Conservation (phyloP, 2,797 vertebrate genomes). For the Prionace glauca region DNA sequence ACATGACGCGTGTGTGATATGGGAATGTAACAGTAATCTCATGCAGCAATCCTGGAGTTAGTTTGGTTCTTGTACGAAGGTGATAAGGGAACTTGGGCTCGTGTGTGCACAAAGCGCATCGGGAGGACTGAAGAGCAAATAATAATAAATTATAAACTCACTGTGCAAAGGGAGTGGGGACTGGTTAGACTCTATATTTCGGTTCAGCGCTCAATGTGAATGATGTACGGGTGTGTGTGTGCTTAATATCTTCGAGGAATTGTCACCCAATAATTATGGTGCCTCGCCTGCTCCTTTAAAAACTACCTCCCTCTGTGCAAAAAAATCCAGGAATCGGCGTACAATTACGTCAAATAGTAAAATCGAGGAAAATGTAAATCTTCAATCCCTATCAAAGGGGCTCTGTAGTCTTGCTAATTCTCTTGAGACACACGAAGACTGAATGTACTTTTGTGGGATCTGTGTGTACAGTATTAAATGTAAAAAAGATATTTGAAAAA, state of each 20-base stretch:
- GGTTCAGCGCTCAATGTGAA: not conserved
- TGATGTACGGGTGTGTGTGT: no score
- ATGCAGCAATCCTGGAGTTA: no score
- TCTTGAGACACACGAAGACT: not conserved
- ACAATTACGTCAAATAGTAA: not conserved
- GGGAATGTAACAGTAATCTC: not conserved
- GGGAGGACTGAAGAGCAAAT: not conserved
- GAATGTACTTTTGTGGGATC: not conserved
- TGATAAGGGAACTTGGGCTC: not conserved
- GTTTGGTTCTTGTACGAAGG: not conserved
- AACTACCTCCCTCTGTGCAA: not conserved
- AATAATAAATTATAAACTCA: not conserved
- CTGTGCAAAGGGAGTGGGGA: not conserved
- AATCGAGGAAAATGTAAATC: not conserved
- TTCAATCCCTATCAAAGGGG: not conserved
- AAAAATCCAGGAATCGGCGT: not conserved
- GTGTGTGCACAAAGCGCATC: not conserved
- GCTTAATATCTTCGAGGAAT: not conserved
- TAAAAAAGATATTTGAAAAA: not conserved
- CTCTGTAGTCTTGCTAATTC: not conserved
- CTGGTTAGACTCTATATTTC: not conserved
- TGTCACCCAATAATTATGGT: not conserved
- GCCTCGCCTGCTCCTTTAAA: not conserved
- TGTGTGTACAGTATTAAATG: not conserved
- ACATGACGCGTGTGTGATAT: not conserved